phyloP scores from a whole-genome alignment of 1,140 invertebrate species.

The Drosophila azteca region DNA sequence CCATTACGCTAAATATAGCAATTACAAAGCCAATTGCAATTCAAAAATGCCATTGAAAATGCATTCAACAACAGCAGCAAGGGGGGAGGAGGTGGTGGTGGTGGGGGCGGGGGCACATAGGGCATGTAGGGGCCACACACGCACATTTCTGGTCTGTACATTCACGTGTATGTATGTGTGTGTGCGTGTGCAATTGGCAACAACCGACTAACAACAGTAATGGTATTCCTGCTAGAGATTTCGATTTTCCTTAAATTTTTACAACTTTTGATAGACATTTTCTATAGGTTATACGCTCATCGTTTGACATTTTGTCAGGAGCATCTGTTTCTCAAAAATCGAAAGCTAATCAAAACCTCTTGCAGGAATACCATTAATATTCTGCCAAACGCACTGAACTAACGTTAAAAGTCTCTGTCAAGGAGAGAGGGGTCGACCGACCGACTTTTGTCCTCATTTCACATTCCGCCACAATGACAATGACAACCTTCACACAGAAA shows the following conservation, averaged over 20 bases:
- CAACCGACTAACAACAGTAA: background rate
- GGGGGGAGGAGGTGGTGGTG: background rate
- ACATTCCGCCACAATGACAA: constrained; percentile 43
- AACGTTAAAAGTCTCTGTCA: constrained; percentile 28
- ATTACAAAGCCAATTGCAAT: constrained; percentile 79
- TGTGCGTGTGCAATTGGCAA: constrained; percentile 49
- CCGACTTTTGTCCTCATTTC: background rate
- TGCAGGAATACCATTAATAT: constrained; percentile 36
- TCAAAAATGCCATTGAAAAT: constrained; percentile 79
- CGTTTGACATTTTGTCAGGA: no score
- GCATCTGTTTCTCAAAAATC: no score
- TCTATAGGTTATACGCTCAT: no score
- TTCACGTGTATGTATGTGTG: constrained; percentile 4
- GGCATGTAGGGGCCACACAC: constrained; percentile 26
- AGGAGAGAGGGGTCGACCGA: background rate
- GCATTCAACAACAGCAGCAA: constrained; percentile 65
- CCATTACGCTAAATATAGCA: constrained; percentile 79
- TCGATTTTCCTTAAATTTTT: no score
- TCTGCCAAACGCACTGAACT: constrained; percentile 66
- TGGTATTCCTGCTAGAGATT: no score
- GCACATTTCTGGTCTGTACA: constrained; percentile 29
- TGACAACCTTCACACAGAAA: constrained; percentile 83
- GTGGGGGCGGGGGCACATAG: background rate
- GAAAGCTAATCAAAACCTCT: no score
- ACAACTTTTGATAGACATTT: no score